These are phyloP conservation scores for Andrena trimmerana DNA, from an alignment of 2,888 invertebrate genomes.

Conservation along the genomic window DNA sequence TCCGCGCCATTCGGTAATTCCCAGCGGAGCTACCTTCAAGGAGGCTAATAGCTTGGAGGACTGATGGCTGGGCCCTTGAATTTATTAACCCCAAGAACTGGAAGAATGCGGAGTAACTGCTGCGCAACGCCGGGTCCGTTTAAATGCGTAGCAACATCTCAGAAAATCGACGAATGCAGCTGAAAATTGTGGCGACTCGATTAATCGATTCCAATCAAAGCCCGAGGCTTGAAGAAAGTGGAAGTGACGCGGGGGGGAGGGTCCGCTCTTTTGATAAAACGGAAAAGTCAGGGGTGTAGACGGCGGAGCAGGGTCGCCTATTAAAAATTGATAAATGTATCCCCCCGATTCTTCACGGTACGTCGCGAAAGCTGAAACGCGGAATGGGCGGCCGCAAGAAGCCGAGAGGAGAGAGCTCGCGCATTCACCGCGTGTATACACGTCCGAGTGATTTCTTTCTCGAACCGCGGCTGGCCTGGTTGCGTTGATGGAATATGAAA, in stretches of 20 bases:
- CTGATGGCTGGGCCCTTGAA: conserved; percentile 24
- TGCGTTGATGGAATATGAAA: conserved; percentile 40
- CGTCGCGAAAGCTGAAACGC: neutral
- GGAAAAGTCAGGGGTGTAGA: neutral
- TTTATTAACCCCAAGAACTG: conserved; percentile 40
- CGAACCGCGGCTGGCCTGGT: conserved; percentile 12
- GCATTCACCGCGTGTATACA: conserved; percentile 22
- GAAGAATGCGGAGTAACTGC: neutral
- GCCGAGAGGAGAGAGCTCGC: conserved; percentile 10
- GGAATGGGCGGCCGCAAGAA: conserved; percentile 1
- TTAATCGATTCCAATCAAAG: neutral
- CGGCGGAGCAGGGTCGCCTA: neutral
- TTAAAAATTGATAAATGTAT: conserved; percentile 38
- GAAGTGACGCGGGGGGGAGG: neutral
- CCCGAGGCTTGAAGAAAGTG: neutral
- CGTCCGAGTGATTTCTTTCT: conserved; percentile 39
- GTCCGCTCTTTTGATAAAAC: neutral
- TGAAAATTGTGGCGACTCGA: neutral
- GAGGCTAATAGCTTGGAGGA: conserved; percentile 63
- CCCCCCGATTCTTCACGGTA: conserved; percentile 16
- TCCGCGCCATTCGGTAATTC: conserved; percentile 62
- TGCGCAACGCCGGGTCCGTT: neutral
- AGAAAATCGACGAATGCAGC: neutral
- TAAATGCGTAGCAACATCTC: neutral
- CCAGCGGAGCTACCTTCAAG: conserved; percentile 47